These are phyloP conservation scores for Isichthys henryi DNA, from an alignment of 2,113 vertebrate genomes.

Conservation along the genomic window DNA sequence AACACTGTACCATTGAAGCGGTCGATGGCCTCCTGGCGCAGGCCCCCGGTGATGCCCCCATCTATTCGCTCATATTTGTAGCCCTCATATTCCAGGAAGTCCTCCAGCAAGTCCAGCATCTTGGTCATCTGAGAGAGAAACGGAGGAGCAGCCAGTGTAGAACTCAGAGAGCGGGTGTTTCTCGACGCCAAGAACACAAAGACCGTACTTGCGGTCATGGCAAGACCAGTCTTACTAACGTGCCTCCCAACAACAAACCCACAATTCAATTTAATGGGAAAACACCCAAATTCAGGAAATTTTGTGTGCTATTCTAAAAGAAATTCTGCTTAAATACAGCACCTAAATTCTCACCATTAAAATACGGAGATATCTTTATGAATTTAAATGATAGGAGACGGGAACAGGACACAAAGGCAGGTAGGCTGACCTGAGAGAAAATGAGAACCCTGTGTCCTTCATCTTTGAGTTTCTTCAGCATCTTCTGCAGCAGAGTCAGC, in stretches of 20 bases:
- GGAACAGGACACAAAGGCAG: neutral
- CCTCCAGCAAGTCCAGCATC: slow-evolving; percentile 95
- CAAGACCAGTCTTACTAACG: neutral
- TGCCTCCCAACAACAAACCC: neutral
- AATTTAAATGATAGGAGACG: neutral
- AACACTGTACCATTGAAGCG: slow-evolving; percentile 82
- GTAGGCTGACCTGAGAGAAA: slow-evolving; percentile 81
- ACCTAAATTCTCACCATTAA: neutral
- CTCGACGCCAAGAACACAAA: neutral
- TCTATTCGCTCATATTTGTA: slow-evolving; percentile 97
- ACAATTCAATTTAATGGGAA: neutral
- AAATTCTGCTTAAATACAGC: neutral
- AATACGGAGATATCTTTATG: neutral
- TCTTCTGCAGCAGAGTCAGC: slow-evolving; percentile 92
- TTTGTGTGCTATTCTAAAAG: neutral
- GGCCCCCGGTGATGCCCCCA: slow-evolving; percentile 84
- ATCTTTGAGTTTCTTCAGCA: slow-evolving; percentile 88
- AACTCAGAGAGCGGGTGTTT: neutral
- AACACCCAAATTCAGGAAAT: neutral
- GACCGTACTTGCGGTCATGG: neutral
- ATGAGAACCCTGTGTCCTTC: slow-evolving; percentile 92
- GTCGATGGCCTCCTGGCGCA: slow-evolving; percentile 94
- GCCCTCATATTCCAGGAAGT: slow-evolving; percentile 90
- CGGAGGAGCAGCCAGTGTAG: neutral
- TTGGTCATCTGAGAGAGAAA: slow-evolving; percentile 80